Evolutionary conservation across 2,113 vertebrate species (phyloP), one percentile per base, ranked within the genome.

Genomic region (Aptenodytes forsteri): DNA sequence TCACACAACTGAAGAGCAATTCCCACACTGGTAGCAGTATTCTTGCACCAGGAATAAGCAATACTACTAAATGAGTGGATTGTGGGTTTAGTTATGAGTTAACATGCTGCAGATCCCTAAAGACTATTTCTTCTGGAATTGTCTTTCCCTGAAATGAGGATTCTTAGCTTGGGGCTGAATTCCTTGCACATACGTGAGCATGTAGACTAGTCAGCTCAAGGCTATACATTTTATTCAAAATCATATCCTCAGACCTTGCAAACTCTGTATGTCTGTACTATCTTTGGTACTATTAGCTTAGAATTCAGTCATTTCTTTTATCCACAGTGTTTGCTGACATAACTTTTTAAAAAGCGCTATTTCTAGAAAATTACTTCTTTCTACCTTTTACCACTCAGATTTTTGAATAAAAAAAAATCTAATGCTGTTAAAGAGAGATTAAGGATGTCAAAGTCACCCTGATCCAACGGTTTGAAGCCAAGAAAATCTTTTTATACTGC

Each of bases 401-500:
- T 95, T 97, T 94, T 94, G 96, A 97, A 91, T 94, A 80, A 80
- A 90, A 85, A 91, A 40, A 76, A 65, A n/a, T 16, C 29, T 97
- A 97, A 97, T 92, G 64, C 85, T 95, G 91, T 96, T 95, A 97
- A 92, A 83, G 64, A 69, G 93, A 97, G 97, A 97, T 97, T 97
- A 97, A 92, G 64, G 86, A 85, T 96, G 81, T 97, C 93, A 96
- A 91, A 97, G 96, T 97, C 88, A 96, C 62, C 90, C 93, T 78
- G 76, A 97, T 97, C 77, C 95, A 95, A 85, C 72, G 73, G 94
- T 94, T 95, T 95, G 82, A 96, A 96, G 90, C 87, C 84, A 90
- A 96, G 93, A 78, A 97, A 97, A 97, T 97, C 96, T 97, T 97
- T 98, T 97, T 84, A 96, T 97, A 96, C 87, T 92, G 95, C 87